Conservation (phyloP, 1,140 invertebrate genomes). For the Macrobrachium nipponense region DNA sequence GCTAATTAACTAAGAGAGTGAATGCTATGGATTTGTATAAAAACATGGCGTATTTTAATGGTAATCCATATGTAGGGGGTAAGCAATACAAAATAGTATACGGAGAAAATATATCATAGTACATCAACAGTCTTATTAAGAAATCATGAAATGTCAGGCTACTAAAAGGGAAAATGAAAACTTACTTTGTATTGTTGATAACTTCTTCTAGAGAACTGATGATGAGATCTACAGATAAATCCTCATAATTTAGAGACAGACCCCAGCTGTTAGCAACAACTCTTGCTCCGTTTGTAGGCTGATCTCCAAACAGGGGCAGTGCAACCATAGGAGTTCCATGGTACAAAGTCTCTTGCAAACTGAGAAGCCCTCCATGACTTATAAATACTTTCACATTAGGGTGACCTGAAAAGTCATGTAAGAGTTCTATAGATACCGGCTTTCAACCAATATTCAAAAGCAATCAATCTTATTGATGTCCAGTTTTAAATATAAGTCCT, state of each 20-base stretch:
- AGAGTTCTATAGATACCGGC: constrained; percentile 70
- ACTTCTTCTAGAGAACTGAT: background rate
- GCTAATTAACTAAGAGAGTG: too few species aligned
- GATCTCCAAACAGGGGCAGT: constrained; percentile 79
- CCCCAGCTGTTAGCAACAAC: background rate
- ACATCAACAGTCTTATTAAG: background rate
- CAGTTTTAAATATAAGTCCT: too few species aligned
- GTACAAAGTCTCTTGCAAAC: constrained; percentile 80
- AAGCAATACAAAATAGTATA: background rate
- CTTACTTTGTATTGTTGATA: background rate
- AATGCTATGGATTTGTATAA: too few species aligned
- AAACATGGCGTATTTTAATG: too few species aligned
- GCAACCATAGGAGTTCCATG: constrained; percentile 80
- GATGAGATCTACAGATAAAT: constrained; percentile 14
- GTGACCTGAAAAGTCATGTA: constrained; percentile 74
- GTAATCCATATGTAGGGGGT: too few species aligned
- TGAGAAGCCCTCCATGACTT: constrained; percentile 36
- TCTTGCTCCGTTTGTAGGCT: constrained; percentile 68
- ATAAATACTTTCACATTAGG: constrained; percentile 70
- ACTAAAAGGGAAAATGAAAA: background rate
- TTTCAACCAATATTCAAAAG: background rate
- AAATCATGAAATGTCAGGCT: too few species aligned
- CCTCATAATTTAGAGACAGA: background rate
- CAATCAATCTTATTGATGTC: too few species aligned
- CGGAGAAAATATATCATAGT: background rate